phyloP scores from a whole-genome alignment of 2,113 vertebrate species.

The Gadus macrocephalus region DNA sequence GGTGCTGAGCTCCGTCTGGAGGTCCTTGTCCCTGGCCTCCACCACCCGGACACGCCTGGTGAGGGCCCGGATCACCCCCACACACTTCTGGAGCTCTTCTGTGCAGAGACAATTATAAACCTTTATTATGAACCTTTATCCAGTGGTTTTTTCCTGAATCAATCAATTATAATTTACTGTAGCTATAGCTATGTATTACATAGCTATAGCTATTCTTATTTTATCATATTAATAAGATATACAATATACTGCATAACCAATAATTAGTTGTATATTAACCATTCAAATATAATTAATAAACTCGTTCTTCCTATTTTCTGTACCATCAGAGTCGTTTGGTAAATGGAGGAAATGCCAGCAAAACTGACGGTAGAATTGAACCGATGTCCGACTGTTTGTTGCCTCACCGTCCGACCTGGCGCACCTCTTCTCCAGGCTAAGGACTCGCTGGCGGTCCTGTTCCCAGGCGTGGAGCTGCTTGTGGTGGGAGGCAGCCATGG shows the following conservation, averaged over 20 bases:
- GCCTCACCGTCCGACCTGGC: constrained; percentile 40
- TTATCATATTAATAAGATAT: too few species aligned
- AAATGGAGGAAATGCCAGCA: too few species aligned
- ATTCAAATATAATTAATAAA: neutral
- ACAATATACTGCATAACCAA: neutral
- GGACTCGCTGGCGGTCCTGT: constrained; percentile 32
- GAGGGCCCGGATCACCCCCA: constrained; percentile 56
- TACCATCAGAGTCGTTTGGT: too few species aligned
- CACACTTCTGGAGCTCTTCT: constrained; percentile 66
- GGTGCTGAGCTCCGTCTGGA: constrained; percentile 41
- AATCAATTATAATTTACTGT: too few species aligned
- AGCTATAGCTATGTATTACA: too few species aligned
- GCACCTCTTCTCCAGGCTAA: constrained; percentile 39
- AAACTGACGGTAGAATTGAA: too few species aligned
- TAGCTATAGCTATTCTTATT: too few species aligned
- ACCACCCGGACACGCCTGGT: constrained; percentile 43
- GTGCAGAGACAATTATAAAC: neutral
- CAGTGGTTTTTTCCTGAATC: neutral
- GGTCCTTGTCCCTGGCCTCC: constrained; percentile 52
- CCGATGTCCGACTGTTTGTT: neutral
- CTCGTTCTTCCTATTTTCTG: too few species aligned
- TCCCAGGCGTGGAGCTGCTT: constrained; percentile 47
- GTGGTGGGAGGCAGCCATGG: constrained; percentile 39
- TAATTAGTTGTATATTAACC: neutral
- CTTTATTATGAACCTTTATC: neutral